Percentiles rank a stretch among this genome's conserved stretches.
phyloP scores from a whole-genome alignment of 2,888 invertebrate genomes.

The Leptopterna dolabrata region DNA sequence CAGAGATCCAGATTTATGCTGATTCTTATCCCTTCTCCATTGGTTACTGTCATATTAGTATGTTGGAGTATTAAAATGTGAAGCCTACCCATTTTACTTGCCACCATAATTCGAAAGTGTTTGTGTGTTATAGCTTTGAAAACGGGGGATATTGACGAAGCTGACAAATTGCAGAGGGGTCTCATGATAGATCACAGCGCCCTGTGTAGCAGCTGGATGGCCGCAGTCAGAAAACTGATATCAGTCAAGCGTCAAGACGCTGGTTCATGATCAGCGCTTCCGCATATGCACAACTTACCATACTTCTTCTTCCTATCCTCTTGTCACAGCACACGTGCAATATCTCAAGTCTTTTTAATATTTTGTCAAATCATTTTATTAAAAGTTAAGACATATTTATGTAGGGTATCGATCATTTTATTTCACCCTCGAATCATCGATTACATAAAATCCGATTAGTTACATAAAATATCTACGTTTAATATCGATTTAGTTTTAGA shows the following conservation, averaged over 20 bases:
- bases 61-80: too few species aligned
- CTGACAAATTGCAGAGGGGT: conserved; percentile 72
- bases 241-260: conserved; percentile 65
- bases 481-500: too few species aligned
- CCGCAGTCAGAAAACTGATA: conserved; percentile 73
- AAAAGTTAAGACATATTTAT: neutral
- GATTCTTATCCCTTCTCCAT: too few species aligned
- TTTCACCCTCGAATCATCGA: neutral
- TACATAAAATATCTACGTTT: too few species aligned
- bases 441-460: too few species aligned
- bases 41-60: too few species aligned
- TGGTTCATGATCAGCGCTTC: neutral
- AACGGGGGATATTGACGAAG: conserved; percentile 69
- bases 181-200: conserved; percentile 74
- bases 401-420: neutral
- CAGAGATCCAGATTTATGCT: too few species aligned
- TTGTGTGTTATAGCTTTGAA: conserved; percentile 68
- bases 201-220: conserved; percentile 73
- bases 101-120: too few species aligned
- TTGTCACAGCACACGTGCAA: neutral
- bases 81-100: too few species aligned
- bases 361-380: neutral
- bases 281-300: too few species aligned
- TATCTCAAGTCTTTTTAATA: neutral
- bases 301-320: neutral